Percentiles rank a stretch among this genome's conserved stretches.
Conservation (phyloP, 2,888 invertebrate genomes). For the Standfussiana lucernea region DNA sequence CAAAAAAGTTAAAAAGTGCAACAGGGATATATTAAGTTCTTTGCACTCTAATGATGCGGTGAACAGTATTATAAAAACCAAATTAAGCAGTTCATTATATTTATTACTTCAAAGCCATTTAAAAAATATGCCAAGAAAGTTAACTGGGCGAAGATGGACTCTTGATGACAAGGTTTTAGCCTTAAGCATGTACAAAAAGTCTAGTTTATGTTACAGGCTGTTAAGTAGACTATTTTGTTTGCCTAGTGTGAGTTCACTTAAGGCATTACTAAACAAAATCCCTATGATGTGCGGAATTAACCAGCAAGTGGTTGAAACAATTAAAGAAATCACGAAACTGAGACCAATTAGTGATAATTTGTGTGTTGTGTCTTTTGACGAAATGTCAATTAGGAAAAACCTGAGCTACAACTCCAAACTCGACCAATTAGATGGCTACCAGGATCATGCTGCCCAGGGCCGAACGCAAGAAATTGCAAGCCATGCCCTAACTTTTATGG, state of each 20-base stretch:
- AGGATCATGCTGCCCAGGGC: conserved; percentile 5
- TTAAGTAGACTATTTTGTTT: conserved; percentile 14
- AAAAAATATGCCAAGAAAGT: conserved; percentile 8
- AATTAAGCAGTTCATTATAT: conserved; percentile 12
- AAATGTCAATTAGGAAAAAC: no score
- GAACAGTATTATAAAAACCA: neutral
- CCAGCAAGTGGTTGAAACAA: conserved; percentile 6
- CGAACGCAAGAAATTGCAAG: neutral
- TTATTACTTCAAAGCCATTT: conserved; percentile 17
- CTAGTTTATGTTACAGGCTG: conserved; percentile 7
- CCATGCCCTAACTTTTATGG: conserved; percentile 12
- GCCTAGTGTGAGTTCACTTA: conserved; percentile 13
- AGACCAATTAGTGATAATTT: no score
- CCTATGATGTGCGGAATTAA: conserved; percentile 6
- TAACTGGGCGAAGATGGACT: conserved; percentile 11
- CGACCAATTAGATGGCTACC: neutral
- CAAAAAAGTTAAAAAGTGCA: conserved; percentile 3
- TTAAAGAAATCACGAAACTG: no score
- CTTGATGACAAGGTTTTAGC: conserved; percentile 6
- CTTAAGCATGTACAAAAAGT: conserved; percentile 15
- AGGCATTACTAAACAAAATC: conserved; percentile 1
- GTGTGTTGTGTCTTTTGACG: no score
- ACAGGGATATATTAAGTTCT: neutral
- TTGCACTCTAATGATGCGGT: neutral
- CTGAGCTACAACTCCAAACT: no score